phyloP scores from a whole-genome alignment of 2,888 invertebrate species.

The Tetragonisca angustula region DNA sequence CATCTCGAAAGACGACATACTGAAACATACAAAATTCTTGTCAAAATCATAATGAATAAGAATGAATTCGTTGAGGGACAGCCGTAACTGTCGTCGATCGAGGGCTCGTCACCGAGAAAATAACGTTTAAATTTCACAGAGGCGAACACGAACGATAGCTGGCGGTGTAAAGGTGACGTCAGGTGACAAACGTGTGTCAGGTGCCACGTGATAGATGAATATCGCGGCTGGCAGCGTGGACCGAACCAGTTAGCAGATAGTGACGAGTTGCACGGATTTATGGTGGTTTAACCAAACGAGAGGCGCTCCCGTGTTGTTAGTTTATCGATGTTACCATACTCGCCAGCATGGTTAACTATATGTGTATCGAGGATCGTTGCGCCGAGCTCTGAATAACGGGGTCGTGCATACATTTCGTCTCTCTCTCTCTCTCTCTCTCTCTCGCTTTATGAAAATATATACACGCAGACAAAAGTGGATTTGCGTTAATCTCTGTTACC shows the following conservation, averaged over 20 bases:
- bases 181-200: constrained; percentile 72
- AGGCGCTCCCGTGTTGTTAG: constrained; percentile 52
- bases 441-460: constrained; percentile 20
- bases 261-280: constrained; percentile 72
- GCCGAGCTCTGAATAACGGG: not conserved
- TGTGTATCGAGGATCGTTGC: constrained; percentile 3
- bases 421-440: not conserved
- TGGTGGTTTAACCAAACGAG: constrained; percentile 69
- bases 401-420: constrained; percentile 9
- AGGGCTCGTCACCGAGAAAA: constrained; percentile 7
- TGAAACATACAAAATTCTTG: not conserved
- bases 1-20: not conserved
- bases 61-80: not conserved
- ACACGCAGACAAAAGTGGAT: constrained; percentile 4
- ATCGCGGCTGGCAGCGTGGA: constrained; percentile 57
- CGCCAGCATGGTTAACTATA: constrained; percentile 35
- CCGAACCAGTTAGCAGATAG: constrained; percentile 65
- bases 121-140: constrained; percentile 25
- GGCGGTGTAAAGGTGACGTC: constrained; percentile 61
- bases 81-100: not conserved
- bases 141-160: constrained; percentile 42
- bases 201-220: constrained; percentile 67
- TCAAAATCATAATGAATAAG: constrained; percentile 9
- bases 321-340: constrained; percentile 61
- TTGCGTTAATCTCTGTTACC: not conserved